phyloP scores from a whole-genome alignment of 1,140 invertebrate genomes.

The Trialeurodes vaporariorum region DNA sequence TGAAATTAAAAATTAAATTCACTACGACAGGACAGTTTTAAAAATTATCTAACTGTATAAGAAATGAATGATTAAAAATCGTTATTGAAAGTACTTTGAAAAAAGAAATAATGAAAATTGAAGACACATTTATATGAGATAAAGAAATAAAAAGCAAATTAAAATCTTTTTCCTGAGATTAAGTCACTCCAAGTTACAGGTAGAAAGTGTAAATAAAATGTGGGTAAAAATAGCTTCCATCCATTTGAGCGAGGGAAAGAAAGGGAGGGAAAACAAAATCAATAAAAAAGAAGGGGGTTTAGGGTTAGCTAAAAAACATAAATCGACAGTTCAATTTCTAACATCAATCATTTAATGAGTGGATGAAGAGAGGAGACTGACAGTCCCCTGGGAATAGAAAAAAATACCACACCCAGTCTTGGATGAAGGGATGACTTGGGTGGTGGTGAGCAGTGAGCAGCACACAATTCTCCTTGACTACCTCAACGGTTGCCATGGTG shows the following conservation, averaged over 20 bases:
- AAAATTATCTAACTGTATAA: too few species aligned
- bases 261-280: background rate
- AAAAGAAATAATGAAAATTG: too few species aligned
- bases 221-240: background rate
- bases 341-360: background rate
- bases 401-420: background rate
- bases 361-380: background rate
- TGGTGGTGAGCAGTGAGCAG: background rate
- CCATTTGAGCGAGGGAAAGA: too few species aligned
- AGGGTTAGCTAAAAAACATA: constrained; percentile 1
- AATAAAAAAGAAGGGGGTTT: background rate
- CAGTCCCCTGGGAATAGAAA: background rate
- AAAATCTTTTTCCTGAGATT: background rate
- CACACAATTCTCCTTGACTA: too few species aligned
- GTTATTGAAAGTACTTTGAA: too few species aligned
- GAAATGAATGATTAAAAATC: too few species aligned
- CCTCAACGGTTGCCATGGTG: background rate
- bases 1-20: too few species aligned
- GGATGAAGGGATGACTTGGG: background rate
- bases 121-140: too few species aligned
- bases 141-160: too few species aligned
- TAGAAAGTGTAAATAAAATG: background rate
- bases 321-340: background rate
- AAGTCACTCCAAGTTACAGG: background rate
- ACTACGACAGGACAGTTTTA: too few species aligned